Base-by-base conservation (phyloP, 2,797 vertebrate genomes). In the Nannoperca australis region DNA sequence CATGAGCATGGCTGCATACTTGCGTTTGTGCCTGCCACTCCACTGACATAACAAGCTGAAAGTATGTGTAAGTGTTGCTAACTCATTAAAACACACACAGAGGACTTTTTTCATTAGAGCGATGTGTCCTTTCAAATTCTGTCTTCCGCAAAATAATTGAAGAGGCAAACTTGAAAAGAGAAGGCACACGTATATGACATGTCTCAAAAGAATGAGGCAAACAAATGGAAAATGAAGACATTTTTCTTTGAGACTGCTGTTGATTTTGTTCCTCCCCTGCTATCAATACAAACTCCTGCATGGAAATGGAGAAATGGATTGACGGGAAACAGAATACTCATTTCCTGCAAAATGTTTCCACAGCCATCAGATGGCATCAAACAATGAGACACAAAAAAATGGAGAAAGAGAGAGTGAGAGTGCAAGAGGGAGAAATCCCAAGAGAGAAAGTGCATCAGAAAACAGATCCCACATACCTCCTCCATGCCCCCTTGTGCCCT, bases 161-260 rank as follows among this genome's bases (percentile, higher is more conserved):
- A 64, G 80, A 85, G 24, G 65, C 53, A 74, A 76, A 83, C 83
- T 78, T 89, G 76, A 88, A 88, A 88, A 86, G 72, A 75, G 44
- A 65, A 83, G 61, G 62, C 44, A 62, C 75, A 56, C 56, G 20
- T 59, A 79, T 82, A 78, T 89, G 85, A 83, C 85, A 89, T 79
- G 61, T 73, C 73, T 84, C 72, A 84, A 88, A 90, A 82, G 79
- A 60, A 85, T 54, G 84, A 87, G 80, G 73, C 74, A 92, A 85
- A 92, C 80, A 91, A 88, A 89, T 78, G 53, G 64, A 86, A 90
- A 92, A 89, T 82, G 54, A 89, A 89, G 81, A 88, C 74, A 87
- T 85, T 86, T 88, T 90, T 88, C 83, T 90, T 82, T 56, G 74
- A 83, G 79, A 79, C 75, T 85, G 79, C 44, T 74, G 73, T 66